Evolutionary conservation across 2,888 invertebrate genomes (phyloP).

Genomic region (Synergus gifuensis): DNA sequence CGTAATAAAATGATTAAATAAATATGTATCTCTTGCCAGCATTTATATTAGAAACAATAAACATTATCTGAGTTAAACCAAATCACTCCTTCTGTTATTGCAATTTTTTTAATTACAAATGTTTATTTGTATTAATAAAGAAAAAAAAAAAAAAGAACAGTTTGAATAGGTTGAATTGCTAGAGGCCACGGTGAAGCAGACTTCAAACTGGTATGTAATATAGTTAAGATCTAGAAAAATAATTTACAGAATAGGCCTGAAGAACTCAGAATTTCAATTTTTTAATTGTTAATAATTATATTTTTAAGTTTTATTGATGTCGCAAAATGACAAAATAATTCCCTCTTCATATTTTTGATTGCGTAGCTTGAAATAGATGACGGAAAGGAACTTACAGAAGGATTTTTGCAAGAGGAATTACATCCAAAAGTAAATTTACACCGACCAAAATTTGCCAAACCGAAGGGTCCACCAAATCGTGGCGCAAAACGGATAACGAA

Average conservation of each 20-base stretch:
- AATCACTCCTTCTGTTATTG: slow-evolving; percentile 20
- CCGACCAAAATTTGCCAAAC: slow-evolving; percentile 95
- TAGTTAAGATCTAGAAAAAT: slow-evolving; percentile 53
- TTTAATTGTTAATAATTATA: slow-evolving; percentile 5
- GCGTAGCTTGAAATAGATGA: slow-evolving; percentile 94
- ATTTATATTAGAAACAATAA: slow-evolving; percentile 43
- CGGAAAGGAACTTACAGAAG: slow-evolving; percentile 93
- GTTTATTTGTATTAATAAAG: not conserved
- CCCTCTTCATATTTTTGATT: slow-evolving; percentile 61
- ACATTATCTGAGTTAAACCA: slow-evolving; percentile 41
- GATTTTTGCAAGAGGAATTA: slow-evolving; percentile 93
- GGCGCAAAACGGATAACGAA: slow-evolving; percentile 94
- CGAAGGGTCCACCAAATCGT: slow-evolving; percentile 96
- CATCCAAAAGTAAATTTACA: slow-evolving; percentile 95
- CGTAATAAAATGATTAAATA: slow-evolving; percentile 60
- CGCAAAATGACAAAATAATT: slow-evolving; percentile 27
- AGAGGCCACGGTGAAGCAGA: slow-evolving; percentile 47
- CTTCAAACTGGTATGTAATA: slow-evolving; percentile 69
- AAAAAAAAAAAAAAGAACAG: not conserved
- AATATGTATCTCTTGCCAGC: slow-evolving; percentile 74
- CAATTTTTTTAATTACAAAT: not conserved
- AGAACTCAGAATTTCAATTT: slow-evolving; percentile 41
- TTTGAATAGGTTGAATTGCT: slow-evolving; percentile 2
- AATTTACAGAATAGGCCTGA: slow-evolving; percentile 76
- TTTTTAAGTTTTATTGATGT: slow-evolving; percentile 6